Base-by-base conservation (phyloP, 2,113 vertebrate genomes). In the Phoenicopterus ruber region DNA sequence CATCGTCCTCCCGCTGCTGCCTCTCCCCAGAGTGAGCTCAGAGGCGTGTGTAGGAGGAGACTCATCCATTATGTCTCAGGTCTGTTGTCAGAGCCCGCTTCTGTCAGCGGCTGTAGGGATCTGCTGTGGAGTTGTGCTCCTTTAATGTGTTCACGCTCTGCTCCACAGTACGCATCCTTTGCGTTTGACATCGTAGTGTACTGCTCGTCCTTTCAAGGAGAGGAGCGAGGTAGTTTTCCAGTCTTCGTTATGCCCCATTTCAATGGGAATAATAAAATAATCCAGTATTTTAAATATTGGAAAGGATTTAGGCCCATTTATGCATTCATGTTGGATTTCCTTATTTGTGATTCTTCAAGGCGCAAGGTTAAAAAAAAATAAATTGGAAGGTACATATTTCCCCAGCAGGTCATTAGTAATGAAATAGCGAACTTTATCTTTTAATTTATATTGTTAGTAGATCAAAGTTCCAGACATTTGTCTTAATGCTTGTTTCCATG, bases 91-190 rank as follows among this genome's bases (percentile, higher is more conserved):
- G 71, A 79, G 78, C 46, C 17, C 1, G 3, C 66, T 94, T 20
- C 32, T 22, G 15, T 38, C 31, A 55, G 46, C 7, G 42, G 28
- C 62, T 77, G 49, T 3, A 36, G 57, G 50, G 58, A 58, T 72
- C 42, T 55, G 59, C 78, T 2, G 0, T 13, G 79, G 50, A 67
- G 13, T 9, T 57, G 49, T 22, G 76, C 47, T 84, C 47, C 55
- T 58, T 47, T 13, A 4, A 6, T 11, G 26, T 6, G 0, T 32
- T 52, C 57, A 9, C 1, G 0, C 9, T 67, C 21, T 16, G 36
- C 38, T 34, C 65, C 0, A 0, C 4, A 3, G 58, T 18, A 7
- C 0, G 0, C 62, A 32, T 29, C 42, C 40, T n/a, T 21, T 22
- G 62, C 4, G 0, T 55, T 47, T 29, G 18, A 7, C 31, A 13